Base-by-base conservation (phyloP, 1,140 invertebrate species). In the Temnothorax longispinosus region DNA sequence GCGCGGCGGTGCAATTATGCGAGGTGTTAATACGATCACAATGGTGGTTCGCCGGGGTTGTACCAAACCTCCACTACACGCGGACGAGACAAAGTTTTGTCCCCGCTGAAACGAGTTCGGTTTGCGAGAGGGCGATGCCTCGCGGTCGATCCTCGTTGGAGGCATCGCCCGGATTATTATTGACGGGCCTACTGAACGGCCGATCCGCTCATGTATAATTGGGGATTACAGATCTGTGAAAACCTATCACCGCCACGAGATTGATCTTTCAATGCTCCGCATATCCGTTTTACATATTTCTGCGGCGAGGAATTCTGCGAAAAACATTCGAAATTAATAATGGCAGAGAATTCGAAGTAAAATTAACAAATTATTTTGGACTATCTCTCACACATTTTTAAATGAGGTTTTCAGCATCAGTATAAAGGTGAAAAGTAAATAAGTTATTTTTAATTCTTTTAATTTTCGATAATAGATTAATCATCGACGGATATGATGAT, bases 21-120 rank as follows among this genome's bases (percentile, higher is more conserved):
- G 93, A 95, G 94, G 94, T 95, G 94, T 94, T 95, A 95, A 95
- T 94, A 92, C 94, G 92, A 92, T 92, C 87, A 95, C 94, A 95
- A 95, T 95, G 89, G 93, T 89, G 81, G 84, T 88, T 87, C 80
- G 87, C 76, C 93, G 90, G 94, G 93, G 92, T 94, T 93, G 90
- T 92, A 90, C 77, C 88, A 91, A 91, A 90, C 18, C 77, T 75
- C 77, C 38, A 82, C 67, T 58, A 72, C 69, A 50, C 10, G 10
- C 90, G 90, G 84, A 85, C 78, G 58, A 91, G 80, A 87, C 80
- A 86, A 93, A 94, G 92, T 94, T 94, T 91, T 90, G 89, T 92
- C 89, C 71, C n/a, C 67, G 81, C 81, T 80, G 89, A 89, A 89
- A 90, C 87, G 88, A 89, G 32, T 80, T 47, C 47, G 18, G 11